Evolutionary conservation across 2,797 vertebrate species (phyloP).

Genomic region (Ficedula albicollis): DNA sequence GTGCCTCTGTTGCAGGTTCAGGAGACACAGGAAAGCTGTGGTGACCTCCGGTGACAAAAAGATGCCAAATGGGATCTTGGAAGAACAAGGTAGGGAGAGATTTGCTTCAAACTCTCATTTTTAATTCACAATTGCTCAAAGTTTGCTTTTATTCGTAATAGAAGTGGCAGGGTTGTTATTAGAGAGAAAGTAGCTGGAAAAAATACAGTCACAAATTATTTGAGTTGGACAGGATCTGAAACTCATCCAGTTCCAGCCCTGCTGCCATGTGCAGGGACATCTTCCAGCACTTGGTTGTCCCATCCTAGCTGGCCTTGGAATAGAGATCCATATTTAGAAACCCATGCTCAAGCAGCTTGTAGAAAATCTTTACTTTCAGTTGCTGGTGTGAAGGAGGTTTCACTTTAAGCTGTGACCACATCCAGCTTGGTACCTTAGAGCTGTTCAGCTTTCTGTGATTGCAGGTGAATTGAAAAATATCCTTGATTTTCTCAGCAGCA

Average conservation of each 20-base stretch:
- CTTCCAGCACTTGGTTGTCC: not conserved
- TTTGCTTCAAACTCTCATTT: not conserved
- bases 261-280: not conserved
- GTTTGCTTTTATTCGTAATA: not conserved
- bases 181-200: not conserved
- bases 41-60: constrained; percentile 93
- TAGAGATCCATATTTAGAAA: not conserved
- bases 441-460: too few relatives aligned
- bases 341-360: not conserved
- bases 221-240: not conserved
- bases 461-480: too few relatives aligned
- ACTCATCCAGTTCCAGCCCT: not conserved
- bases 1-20: constrained; percentile 80
- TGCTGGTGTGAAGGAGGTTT: not conserved
- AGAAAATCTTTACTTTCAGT: not conserved
- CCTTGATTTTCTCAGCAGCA: too few relatives aligned
- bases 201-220: not conserved
- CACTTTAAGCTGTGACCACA: not conserved
- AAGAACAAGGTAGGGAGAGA: constrained; percentile 89
- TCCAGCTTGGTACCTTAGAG: too few relatives aligned
- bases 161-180: accelerated
- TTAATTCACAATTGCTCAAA: accelerated
- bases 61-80: constrained; percentile 95
- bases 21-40: constrained; percentile 89
- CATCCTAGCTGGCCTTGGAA: not conserved